Base-by-base conservation (phyloP, 2,888 invertebrate species). In the Bedellia somnulentella region DNA sequence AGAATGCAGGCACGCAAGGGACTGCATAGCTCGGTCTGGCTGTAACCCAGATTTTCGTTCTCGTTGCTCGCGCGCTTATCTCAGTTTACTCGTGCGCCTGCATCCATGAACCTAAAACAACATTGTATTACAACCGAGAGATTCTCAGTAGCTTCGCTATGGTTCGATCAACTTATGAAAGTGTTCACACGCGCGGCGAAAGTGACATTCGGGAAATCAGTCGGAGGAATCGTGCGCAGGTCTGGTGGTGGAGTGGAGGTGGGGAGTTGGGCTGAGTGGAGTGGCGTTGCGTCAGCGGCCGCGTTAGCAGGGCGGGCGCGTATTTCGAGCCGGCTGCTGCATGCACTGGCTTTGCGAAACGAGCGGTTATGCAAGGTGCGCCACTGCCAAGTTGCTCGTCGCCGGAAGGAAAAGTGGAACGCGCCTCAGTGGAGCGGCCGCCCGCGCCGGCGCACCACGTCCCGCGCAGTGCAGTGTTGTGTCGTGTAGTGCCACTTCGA, bases 331-430 rank as follows among this genome's bases (percentile, higher is more conserved):
- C 59, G 53, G 46, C 49, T 48, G 52, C 66, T 70, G 68, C 73
- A 66, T 53, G 63, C 60, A 54, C 50, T 58, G 61, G 13, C 61
- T 75, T 75, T 75, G 73, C 75, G 75, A 73, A 73, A 75, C 64
- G 59, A 57, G 49, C 54, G 60, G 71, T 75, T 71, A 73, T 73
- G 73, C 73, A 73, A 73, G 73, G 64, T 62, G 60, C 51, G 63
- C 60, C 64, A 67, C 62, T 75, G 75, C 75, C 75, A 73, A 71
- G n/a, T n/a, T n/a, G n/a, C 67, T 67, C 68, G 70, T 59, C 53
- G 53, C 64, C 71, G 75, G 71, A 73, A 71, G 73, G 70, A 73
- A 71, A 73, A 75, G 73, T 75, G 68, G 75, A 75, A 70, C 73
- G 67, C 58, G 66, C 68, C 73, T 71, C 70, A 73, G 71, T 62